These are phyloP conservation scores for Columba livia DNA, from an alignment of 2,113 vertebrate genomes.

Conservation along the genomic window DNA sequence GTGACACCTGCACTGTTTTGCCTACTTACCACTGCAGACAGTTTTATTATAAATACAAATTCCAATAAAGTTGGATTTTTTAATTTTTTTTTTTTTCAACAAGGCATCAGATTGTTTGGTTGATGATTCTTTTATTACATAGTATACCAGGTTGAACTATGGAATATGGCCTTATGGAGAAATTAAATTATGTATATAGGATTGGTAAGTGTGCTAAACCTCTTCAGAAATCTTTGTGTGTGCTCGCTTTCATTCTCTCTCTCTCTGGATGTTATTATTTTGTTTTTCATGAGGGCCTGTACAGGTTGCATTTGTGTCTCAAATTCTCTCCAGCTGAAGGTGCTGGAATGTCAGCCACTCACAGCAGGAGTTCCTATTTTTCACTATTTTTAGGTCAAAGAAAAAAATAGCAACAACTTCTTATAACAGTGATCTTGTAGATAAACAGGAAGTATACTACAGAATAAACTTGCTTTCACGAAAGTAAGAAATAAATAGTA, in stretches of 20 bases:
- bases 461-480: neutral
- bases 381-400: neutral
- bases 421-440: neutral
- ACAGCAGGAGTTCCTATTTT: conserved; percentile 19
- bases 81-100: neutral
- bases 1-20: neutral
- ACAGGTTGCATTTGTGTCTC: neutral
- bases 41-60: neutral
- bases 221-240: conserved; percentile 19
- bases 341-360: neutral
- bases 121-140: neutral
- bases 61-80: neutral
- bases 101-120: neutral
- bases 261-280: conserved; percentile 28
- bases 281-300: neutral
- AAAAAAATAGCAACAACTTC: neutral
- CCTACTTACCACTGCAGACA: neutral
- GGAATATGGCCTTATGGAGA: neutral
- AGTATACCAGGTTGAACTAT: neutral
- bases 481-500: neutral
- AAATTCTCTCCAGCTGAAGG: conserved; percentile 16
- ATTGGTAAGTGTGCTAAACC: neutral
- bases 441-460: conserved; percentile 32
- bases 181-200: conserved; percentile 34
- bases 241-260: neutral